Conservation (phyloP, 2,113 vertebrate genomes). For the Bombycilla garrulus region DNA sequence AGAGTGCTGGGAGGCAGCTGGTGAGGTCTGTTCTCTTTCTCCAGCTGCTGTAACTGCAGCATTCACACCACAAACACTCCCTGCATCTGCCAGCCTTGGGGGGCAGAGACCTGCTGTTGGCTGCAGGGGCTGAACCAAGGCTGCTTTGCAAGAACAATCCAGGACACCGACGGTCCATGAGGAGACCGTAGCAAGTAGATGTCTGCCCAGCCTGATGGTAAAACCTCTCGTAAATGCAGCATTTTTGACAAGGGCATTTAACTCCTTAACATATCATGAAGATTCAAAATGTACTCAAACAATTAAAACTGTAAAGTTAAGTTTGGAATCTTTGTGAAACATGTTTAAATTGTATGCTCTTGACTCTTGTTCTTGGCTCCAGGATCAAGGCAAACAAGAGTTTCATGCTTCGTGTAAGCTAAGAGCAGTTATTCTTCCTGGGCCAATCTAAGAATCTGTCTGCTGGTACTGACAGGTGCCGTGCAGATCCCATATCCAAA, state of each 20-base stretch:
- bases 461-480: not conserved
- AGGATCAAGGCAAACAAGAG: not conserved
- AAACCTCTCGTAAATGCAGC: not conserved
- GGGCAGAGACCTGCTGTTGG: not conserved
- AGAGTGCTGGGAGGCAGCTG: not conserved
- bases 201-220: accelerated
- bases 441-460: not conserved
- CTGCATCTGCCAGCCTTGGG: not conserved
- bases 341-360: not conserved
- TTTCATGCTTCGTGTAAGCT: not conserved
- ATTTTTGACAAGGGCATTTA: not conserved
- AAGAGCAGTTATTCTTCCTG: not conserved
- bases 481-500: not conserved
- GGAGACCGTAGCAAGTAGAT: not conserved
- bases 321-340: not conserved
- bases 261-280: not conserved
- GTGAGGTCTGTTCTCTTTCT: not conserved
- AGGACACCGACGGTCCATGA: not conserved
- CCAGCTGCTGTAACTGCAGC: not conserved
- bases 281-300: not conserved
- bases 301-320: not conserved
- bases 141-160: not conserved
- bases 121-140: not conserved
- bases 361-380: not conserved
- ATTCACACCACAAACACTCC: not conserved